Base-by-base conservation (phyloP, 1,140 invertebrate species). In the Battus philenor region DNA sequence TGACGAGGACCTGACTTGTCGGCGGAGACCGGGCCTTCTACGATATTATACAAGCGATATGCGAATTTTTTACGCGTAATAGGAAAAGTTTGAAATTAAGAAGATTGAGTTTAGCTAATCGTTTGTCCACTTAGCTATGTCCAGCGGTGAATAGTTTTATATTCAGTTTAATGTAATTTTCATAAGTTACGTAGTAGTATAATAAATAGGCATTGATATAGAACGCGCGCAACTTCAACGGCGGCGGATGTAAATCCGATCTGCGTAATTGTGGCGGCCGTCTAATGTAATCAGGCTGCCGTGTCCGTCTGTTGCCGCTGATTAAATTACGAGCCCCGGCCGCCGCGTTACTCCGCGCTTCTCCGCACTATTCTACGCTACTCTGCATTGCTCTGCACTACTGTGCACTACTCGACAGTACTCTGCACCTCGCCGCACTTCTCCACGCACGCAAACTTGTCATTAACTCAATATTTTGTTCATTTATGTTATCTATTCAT, bases 221-320 rank as follows among this genome's bases (percentile, higher is more conserved):
- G n/a, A 17, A 36, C 9, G 3, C 12, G 47, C 26, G 44, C 16
- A 30, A 13, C 13, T 30, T 45, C 32, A 49, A 31, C 43, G 55
- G 54, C 38, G 59, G 48, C 60, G 55, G 67, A 74, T 77, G 73
- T 74, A 83, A 77, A 83, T 79, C 74, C 72, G 77, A 80, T 76
- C 75, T 74, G 58, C 67, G 72, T 80, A 84, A 84, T 84, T 80
- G 77, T 80, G 75, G 77, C 56, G 66, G 70, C 63, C 72, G 61
- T 72, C 71, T 81, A 80, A 81, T 84, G 71, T 80, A 81, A 84
- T 84, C 72, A 61, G 53, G 51, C 47, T 67, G 69, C 64, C 68
- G 65, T 72, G 75, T 77, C 74, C 72, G 70, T 74, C 75, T 68
- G 69, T 69, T 51, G 41, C 47, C 70, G 52, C 66, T 73, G 63